A percentile compares a stretch with the other conserved stretches of the same genome.
These are phyloP conservation scores for Odontocerum albicorne DNA, from an alignment of 2,888 invertebrate species.

Conservation along the genomic window DNA sequence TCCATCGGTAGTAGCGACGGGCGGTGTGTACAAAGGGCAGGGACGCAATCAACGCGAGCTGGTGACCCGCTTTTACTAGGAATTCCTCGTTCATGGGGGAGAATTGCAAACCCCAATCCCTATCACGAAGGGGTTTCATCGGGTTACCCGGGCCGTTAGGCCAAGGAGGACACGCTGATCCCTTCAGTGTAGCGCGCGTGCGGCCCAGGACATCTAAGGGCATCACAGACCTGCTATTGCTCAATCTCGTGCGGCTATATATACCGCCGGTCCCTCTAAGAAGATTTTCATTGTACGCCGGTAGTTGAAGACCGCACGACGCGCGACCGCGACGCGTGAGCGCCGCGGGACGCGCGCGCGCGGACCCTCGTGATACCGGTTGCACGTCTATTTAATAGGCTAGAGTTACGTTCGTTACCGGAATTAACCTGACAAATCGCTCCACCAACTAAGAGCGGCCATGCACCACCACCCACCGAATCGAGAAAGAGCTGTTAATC, in stretches of 20 bases:
- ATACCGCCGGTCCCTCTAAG: constrained; percentile 65
- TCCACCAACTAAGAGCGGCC: too few relatives aligned
- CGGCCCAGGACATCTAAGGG: constrained; percentile 64
- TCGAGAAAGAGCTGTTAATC: constrained; percentile 71
- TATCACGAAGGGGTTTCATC: constrained; percentile 68
- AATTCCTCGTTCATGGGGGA: constrained; percentile 64
- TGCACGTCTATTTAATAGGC: constrained; percentile 63
- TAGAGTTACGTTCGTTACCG: constrained; percentile 72
- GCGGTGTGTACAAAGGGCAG: too few relatives aligned
- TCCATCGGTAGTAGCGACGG: constrained; percentile 73
- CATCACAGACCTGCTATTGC: too few relatives aligned
- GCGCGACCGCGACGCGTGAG: constrained; percentile 37
- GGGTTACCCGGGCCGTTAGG: constrained; percentile 67
- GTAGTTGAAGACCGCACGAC: constrained; percentile 43
- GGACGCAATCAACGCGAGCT: too few relatives aligned
- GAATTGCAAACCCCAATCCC: constrained; percentile 67
- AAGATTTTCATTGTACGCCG: constrained; percentile 49
- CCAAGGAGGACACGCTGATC: constrained; percentile 61
- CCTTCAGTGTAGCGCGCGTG: constrained; percentile 67
- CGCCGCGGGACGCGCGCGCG: constrained; percentile 37
- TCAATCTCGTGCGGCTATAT: constrained; percentile 60
- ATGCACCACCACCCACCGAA: constrained; percentile 71
- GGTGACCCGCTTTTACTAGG: constrained; percentile 70
- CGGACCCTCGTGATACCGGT: constrained; percentile 39
- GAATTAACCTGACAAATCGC: constrained; percentile 77